Percentiles rank a stretch among this genome's conserved stretches.
These are phyloP conservation scores for Aphis gossypii DNA, from an alignment of 1,140 invertebrate species.

Conservation along the genomic window DNA sequence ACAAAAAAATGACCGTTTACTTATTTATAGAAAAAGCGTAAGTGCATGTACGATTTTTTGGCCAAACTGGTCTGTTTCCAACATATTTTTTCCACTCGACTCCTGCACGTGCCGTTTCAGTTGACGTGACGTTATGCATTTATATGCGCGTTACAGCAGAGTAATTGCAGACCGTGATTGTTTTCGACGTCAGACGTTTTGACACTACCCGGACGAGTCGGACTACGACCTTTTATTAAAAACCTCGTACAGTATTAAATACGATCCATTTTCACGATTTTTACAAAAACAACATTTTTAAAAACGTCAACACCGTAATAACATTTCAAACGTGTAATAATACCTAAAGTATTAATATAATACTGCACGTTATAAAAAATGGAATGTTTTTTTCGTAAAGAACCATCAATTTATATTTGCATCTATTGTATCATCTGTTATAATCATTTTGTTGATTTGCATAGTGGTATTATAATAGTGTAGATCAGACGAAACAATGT, in stretches of 20 bases:
- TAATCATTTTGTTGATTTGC: too few relatives aligned
- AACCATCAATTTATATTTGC: too few relatives aligned
- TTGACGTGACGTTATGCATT: background rate
- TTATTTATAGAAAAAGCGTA: background rate
- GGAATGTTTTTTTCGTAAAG: too few relatives aligned
- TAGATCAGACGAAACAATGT: too few relatives aligned
- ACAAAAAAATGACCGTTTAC: background rate
- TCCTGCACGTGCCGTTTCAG: background rate
- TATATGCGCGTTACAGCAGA: background rate
- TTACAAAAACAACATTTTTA: too few relatives aligned
- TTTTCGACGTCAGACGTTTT: background rate
- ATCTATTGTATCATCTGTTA: too few relatives aligned
- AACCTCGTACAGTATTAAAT: background rate
- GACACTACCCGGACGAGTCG: too few relatives aligned
- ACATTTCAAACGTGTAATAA: too few relatives aligned
- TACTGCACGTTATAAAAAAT: too few relatives aligned
- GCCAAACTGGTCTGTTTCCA: slow-evolving; percentile 28
- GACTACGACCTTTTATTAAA: background rate
- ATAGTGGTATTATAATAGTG: too few relatives aligned
- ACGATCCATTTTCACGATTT: background rate
- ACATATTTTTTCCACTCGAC: background rate
- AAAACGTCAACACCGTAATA: too few relatives aligned
- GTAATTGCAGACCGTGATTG: background rate
- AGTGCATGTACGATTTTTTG: background rate
- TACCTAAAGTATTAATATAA: too few relatives aligned